These are phyloP conservation scores for Clupea harengus DNA, from an alignment of 2,113 vertebrate species.

Conservation along the genomic window DNA sequence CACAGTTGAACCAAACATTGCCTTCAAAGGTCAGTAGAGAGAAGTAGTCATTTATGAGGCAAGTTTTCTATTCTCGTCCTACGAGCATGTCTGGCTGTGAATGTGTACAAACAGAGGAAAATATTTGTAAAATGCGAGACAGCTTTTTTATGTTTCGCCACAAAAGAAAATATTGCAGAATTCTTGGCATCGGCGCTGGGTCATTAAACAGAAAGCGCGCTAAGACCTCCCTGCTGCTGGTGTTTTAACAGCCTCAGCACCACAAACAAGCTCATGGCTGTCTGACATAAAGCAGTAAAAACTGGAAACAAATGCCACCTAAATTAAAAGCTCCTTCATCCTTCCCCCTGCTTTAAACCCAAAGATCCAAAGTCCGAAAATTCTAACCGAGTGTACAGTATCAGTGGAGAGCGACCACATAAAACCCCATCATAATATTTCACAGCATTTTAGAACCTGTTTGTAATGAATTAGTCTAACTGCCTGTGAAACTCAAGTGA, in stretches of 20 bases:
- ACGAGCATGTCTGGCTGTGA: constrained; percentile 16
- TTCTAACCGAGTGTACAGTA: neutral
- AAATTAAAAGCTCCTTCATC: constrained; percentile 9
- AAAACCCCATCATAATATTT: constrained; percentile 13
- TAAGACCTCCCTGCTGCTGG: constrained; percentile 6
- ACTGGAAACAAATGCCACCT: neutral
- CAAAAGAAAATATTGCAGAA: constrained; percentile 36
- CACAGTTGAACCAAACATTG: constrained; percentile 16
- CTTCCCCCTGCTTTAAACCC: neutral
- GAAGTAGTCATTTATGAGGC: constrained; percentile 13
- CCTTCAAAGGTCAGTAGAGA: constrained; percentile 19
- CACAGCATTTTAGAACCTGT: constrained; percentile 16
- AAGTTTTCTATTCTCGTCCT: constrained; percentile 9
- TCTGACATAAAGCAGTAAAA: neutral
- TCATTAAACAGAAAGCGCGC: constrained; percentile 13
- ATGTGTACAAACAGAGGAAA: constrained; percentile 23
- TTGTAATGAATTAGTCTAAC: constrained; percentile 24
- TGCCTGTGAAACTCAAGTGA: constrained; percentile 12
- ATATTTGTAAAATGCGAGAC: constrained; percentile 24
- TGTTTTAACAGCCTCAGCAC: neutral
- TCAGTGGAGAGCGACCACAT: constrained; percentile 19
- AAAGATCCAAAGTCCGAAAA: neutral
- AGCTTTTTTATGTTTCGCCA: constrained; percentile 25
- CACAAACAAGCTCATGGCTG: constrained; percentile 13
- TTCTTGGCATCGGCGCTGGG: neutral